Evolutionary conservation across 2,888 invertebrate species (phyloP), one percentile per base, ranked within the genome.

Genomic region (Carpatolechia fugitivella): DNA sequence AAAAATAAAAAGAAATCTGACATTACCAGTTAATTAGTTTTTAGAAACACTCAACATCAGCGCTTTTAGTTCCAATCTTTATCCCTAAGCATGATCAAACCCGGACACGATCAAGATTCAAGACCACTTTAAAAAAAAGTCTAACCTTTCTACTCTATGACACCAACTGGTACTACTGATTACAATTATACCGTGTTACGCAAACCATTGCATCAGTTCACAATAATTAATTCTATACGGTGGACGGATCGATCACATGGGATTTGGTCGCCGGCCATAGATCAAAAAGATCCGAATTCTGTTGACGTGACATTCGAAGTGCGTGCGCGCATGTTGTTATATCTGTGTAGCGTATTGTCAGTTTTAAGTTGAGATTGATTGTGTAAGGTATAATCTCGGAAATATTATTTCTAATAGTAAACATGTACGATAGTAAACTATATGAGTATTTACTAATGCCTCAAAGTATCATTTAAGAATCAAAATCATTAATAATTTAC

Each of bases 221-320:
- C 16, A 29, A 44, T 69, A 75, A 75, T 77, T 74, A 85, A 85
- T 86, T 80, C 82, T 76, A 75, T 77, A 69, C 77, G 68, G 65
- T 76, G 80, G 79, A 78, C 70, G 78, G 69, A 82, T 80, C 83
- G 78, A 86, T 86, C 83, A 82, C 70, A 69, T 64, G 66, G 74
- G 75, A 75, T 80, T 80, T 76, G 64, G 67, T 66, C 55, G 30
- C 53, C 60, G 66, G 70, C 70, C 66, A 65, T 61, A 76, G 80
- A 82, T 86, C 77, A 72, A 73, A 75, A 63, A 65, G 64, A 60
- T 66, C 66, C 70, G 62, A 72, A 69, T 71, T 76, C 72, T 76
- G 80, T 78, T 79, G 85, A 81, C 79, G 70, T 72, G 78, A 76
- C 80, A n/a, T 44, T 44, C 29, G n/a, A n/a, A n/a, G n/a, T 11